Base-by-base conservation (phyloP, 2,113 vertebrate species). In the Callospermophilus lateralis region DNA sequence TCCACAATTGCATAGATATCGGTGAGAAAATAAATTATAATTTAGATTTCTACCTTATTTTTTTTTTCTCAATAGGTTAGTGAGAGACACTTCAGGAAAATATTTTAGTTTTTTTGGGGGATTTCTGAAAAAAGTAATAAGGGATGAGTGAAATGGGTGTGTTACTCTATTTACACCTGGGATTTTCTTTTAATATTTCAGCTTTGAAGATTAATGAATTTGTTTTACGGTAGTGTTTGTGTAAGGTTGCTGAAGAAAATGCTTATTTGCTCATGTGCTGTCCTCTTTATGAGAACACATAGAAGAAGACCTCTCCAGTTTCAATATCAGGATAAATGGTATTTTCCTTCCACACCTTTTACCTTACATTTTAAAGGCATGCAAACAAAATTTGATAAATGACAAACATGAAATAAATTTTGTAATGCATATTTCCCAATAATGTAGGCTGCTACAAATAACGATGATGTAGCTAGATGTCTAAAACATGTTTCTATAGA, bases 351-450 rank as follows among this genome's bases (percentile, higher is more conserved):
- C 90, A 32, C 5, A 67, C 10, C 39, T 84, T 88, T 79, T 20
- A n/a, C 10, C 68, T 63, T 65, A 90, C 58, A 55, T 30, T 30
- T 22, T n/a, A 94, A 93, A 86, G 5, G 1, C 37, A 48, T 63
- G 28, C 55, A 92, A 84, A 70, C 78, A 83, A 94, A 95, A 94
- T 48, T 90, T 45, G 53, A 45, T 81, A 89, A 93, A 68, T 77
- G 24, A 53, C 58, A 78, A 89, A 73, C 37, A 32, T 83, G 26
- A 34, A 61, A 72, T 85, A 92, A 94, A 83, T 73, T 45, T 89
- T 85, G n/a, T 19, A 58, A 22, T 90, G 30, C 15, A 42, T 55
- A 84, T 89, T 91, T 96, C 39, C 20, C 73, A 83, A 9, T n/a
- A 32, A 67, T 51, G 6, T 73, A 77, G 76, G 20, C 77, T 37